These are phyloP conservation scores for Papilio machaon DNA, from an alignment of 1,140 invertebrate species.

Conservation along the genomic window DNA sequence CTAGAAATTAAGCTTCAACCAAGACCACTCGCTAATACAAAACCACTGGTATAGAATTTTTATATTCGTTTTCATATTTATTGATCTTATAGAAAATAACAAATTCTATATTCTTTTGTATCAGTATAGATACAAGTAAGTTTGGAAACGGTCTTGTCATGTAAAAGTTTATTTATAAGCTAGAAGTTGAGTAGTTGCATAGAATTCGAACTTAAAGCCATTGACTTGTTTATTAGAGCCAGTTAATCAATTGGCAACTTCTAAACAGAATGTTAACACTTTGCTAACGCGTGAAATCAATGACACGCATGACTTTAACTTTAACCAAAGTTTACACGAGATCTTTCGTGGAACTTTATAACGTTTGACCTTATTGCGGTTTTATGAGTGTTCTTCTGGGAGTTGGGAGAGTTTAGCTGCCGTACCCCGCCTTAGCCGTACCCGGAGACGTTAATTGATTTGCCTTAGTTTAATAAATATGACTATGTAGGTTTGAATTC, in stretches of 20 bases:
- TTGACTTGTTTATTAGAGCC: slow-evolving; percentile 41
- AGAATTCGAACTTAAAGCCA: slow-evolving; percentile 32
- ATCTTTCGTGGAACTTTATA: slow-evolving; percentile 1
- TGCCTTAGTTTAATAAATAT: too few species aligned
- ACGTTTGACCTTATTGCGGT: slow-evolving; percentile 20
- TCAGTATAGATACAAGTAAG: too few species aligned
- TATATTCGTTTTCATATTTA: too few species aligned
- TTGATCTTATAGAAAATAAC: too few species aligned
- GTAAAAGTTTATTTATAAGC: slow-evolving; percentile 34
- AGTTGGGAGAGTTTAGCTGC: not conserved
- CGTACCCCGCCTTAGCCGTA: too few species aligned
- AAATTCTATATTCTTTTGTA: too few species aligned
- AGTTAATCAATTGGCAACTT: slow-evolving; percentile 50
- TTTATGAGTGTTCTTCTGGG: not conserved
- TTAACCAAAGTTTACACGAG: slow-evolving; percentile 44
- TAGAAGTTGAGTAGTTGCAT: slow-evolving; percentile 34
- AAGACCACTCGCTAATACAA: too few species aligned
- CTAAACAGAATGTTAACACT: slow-evolving; percentile 49
- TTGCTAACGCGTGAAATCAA: slow-evolving; percentile 49
- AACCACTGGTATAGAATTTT: too few species aligned
- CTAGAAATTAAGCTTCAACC: too few species aligned
- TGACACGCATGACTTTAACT: slow-evolving; percentile 43
- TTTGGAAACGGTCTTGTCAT: not conserved
- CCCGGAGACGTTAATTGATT: too few species aligned
- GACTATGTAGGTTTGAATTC: too few species aligned